Base-by-base conservation (phyloP, 2,113 vertebrate species). In the Lathamus discolor region DNA sequence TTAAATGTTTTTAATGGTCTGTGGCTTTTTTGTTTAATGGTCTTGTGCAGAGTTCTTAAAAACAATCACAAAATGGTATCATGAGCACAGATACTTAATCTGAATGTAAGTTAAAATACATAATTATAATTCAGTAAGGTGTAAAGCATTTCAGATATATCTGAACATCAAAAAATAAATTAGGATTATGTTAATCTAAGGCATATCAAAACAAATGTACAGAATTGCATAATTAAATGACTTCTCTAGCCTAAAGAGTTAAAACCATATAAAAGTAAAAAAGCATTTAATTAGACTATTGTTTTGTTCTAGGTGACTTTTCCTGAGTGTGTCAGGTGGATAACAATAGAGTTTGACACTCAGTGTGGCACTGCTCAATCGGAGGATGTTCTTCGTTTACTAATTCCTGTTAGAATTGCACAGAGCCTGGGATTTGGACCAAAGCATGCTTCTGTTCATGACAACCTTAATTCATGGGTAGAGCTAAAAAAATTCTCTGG, bases 401-500 rank as follows among this genome's bases (percentile, higher is more conserved):
- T 99, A 89, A 99, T 99, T 96, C 99, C 99, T 64, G 98, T 99
- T 69, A 98, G 99, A 92, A 98, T 98, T 73, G 76, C 98, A 76
- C 99, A 99, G 83, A 98, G 98, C 93, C 98, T 99, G 51, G 98
- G 98, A 86, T 98, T 99, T 90, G 98, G 98, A 94, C 98, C 98
- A 95, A 99, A 99, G 97, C 96, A 98, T 51, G 73, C 84, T 74
- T 97, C 99, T 96, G 97, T 98, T 94, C 99, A 99, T 75, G 99
- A 99, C 95, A 99, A 98, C 95, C 99, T 99, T 96, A 99, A 99
- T 97, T 99, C 99, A 57, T 99, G 99, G 99, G 98, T 99, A 64
- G 99, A 99, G 95, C 98, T 99, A 72, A 99, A 99, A 94, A 99
- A 99, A 96, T 99, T 99, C 96, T 99, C 98, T n/a, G 99, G 99